A percentile compares a stretch with the other conserved stretches of the same genome.
Conservation (phyloP, 2,888 invertebrate species). For the Temnothorax unifasciatus region DNA sequence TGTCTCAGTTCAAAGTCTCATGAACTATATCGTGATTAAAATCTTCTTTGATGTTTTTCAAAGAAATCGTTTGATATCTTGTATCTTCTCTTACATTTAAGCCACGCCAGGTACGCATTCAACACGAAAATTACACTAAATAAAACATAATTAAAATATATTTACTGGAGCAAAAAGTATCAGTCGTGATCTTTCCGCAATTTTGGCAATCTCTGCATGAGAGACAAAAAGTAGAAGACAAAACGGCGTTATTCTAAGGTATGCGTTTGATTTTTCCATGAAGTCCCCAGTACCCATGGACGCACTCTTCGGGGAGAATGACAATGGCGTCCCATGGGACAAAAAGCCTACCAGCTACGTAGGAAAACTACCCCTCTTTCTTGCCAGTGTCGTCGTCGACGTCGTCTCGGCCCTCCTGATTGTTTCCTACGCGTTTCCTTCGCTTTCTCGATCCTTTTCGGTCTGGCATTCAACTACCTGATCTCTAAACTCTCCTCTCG, state of each 20-base stretch:
- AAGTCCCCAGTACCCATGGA: conserved; percentile 79
- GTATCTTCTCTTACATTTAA: background rate
- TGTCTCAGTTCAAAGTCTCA: conserved; percentile 24
- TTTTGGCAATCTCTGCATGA: conserved; percentile 57
- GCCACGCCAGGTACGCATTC: background rate
- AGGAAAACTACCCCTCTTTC: conserved; percentile 74
- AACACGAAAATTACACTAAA: background rate
- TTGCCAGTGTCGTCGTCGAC: conserved; percentile 64
- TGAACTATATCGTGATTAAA: background rate
- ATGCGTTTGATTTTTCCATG: conserved; percentile 84
- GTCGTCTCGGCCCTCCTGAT: conserved; percentile 82
- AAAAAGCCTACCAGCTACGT: conserved; percentile 81
- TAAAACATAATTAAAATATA: background rate
- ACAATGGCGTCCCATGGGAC: conserved; percentile 84
- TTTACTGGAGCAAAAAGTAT: conserved; percentile 30
- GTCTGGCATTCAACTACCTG: conserved; percentile 59
- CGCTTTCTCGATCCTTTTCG: conserved; percentile 70
- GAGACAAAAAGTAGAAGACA: conserved; percentile 44
- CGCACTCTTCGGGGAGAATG: conserved; percentile 83
- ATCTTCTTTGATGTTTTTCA: background rate
- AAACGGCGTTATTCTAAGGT: conserved; percentile 76
- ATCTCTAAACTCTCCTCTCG: conserved; percentile 66
- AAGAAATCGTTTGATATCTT: background rate
- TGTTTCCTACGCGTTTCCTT: conserved; percentile 83
- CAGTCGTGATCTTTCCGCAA: conserved; percentile 54